Conservation (phyloP, 2,888 invertebrate species). For the Cremastinae sp. region DNA sequence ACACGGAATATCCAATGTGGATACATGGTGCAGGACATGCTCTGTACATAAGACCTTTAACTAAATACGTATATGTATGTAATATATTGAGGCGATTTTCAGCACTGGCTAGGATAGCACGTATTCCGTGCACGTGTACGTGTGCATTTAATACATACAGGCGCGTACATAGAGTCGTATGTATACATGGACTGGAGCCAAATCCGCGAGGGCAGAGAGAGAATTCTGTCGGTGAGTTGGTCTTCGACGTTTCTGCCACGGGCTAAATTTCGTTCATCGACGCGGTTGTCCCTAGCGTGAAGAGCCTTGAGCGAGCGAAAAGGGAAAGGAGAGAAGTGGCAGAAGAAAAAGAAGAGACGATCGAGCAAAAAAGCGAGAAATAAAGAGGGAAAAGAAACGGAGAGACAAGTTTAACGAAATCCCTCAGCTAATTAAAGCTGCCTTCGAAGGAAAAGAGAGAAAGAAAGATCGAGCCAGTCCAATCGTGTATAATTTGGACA, state of each 20-base stretch:
- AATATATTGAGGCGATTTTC: neutral
- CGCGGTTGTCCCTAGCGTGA: conserved; percentile 32
- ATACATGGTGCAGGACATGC: neutral
- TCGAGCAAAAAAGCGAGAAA: conserved; percentile 9
- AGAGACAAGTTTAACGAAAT: conserved; percentile 65
- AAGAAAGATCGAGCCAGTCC: neutral
- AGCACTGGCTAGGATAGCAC: conserved; percentile 7
- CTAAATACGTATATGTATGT: conserved; percentile 3
- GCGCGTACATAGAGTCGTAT: neutral
- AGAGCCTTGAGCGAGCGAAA: conserved; percentile 21
- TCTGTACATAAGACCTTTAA: conserved; percentile 4
- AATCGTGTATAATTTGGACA: conserved; percentile 22
- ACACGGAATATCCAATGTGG: neutral
- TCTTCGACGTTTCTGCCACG: conserved; percentile 35
- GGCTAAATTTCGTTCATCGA: conserved; percentile 44
- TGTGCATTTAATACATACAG: neutral
- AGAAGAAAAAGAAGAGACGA: conserved; percentile 32
- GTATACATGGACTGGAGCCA: conserved; percentile 13
- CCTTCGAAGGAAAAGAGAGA: conserved; percentile 26
- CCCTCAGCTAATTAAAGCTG: conserved; percentile 76
- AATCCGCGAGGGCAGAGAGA: conserved; percentile 26
- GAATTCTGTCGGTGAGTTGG: conserved; percentile 1
- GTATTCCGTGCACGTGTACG: neutral
- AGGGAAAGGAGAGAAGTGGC: conserved; percentile 11
- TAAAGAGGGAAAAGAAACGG: conserved; percentile 29